Conservation (phyloP, 2,797 vertebrate species). For the Philypnodon macrostomus region DNA sequence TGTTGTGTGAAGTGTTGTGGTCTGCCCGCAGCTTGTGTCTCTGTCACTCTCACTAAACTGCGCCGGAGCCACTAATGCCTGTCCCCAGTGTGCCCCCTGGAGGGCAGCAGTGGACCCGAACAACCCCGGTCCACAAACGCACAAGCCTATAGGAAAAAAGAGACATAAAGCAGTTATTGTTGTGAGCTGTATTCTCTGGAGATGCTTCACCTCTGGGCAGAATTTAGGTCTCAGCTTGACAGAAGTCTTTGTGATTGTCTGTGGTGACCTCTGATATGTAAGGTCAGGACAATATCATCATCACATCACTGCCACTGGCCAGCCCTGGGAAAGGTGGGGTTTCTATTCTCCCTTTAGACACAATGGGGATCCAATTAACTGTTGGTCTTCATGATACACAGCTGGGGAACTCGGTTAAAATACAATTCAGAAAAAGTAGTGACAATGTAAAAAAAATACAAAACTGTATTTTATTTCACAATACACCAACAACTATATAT, state of each 20-base stretch:
- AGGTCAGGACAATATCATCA: conserved; percentile 67
- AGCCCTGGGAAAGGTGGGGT: conserved; percentile 41
- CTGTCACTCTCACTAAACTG: conserved; percentile 47
- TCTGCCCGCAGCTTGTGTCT: conserved; percentile 40
- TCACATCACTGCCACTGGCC: conserved; percentile 51
- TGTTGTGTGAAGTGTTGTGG: conserved; percentile 11
- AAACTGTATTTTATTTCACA: no score
- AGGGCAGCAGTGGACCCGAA: conserved; percentile 50
- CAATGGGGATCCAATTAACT: conserved; percentile 65
- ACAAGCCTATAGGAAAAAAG: conserved; percentile 9
- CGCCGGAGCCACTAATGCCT: conserved; percentile 41
- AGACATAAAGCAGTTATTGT: conserved; percentile 1
- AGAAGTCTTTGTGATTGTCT: conserved; percentile 63
- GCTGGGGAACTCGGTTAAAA: conserved; percentile 29
- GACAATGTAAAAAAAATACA: no score
- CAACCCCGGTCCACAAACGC: conserved; percentile 23
- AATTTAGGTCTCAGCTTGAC: conserved; percentile 65
- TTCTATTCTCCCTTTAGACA: conserved; percentile 36
- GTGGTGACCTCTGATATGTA: conserved; percentile 60
- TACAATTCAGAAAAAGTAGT: no score
- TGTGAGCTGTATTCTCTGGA: conserved; percentile 23
- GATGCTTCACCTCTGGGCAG: conserved; percentile 56
- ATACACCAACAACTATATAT: no score
- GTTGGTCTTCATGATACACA: conserved; percentile 39
- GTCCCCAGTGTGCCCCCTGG: conserved; percentile 44